Percentiles rank a stretch among this genome's conserved stretches.
Evolutionary conservation across 2,797 vertebrate species (phyloP).

Genomic region (Pyrocephalus nanus): DNA sequence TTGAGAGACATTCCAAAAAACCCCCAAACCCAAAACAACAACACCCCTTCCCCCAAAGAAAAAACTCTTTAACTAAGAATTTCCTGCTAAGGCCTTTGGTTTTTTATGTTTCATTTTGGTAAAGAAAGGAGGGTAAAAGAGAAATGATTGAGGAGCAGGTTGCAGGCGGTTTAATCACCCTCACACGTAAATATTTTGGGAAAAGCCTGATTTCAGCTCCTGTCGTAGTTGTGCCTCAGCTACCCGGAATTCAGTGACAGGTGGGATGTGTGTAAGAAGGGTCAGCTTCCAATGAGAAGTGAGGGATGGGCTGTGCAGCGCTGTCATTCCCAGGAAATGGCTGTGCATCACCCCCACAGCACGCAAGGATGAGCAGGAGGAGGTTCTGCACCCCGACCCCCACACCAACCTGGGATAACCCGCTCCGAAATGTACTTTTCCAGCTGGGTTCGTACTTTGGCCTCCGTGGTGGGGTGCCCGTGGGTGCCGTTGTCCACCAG

Average conservation of each 20-base stretch:
- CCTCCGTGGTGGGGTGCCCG: constrained; percentile 68
- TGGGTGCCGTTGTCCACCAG: constrained; percentile 80
- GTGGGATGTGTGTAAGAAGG: not conserved
- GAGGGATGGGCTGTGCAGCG: not conserved
- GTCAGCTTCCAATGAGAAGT: not conserved
- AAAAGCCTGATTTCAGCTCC: not conserved
- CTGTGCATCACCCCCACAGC: not conserved
- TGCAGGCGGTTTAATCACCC: not conserved
- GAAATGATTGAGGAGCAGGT: not conserved
- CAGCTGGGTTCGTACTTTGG: constrained; percentile 76
- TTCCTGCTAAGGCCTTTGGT: not conserved
- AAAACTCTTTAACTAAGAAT: not conserved
- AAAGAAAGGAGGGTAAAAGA: not conserved
- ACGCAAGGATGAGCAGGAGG: not conserved
- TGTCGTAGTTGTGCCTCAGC: not conserved
- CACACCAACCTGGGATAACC: constrained; percentile 75
- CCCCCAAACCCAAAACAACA: rapidly evolving
- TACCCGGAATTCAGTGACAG: not conserved
- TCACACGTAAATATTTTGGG: not conserved
- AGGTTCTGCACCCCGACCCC: rapidly evolving
- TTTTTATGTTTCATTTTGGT: rapidly evolving
- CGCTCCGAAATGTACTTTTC: constrained; percentile 81
- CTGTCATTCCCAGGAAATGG: not conserved
- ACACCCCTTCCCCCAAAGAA: too few relatives aligned
- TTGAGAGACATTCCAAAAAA: not conserved